Base-by-base conservation (phyloP, 1,140 invertebrate species). In the Macrobrachium rosenbergii region DNA sequence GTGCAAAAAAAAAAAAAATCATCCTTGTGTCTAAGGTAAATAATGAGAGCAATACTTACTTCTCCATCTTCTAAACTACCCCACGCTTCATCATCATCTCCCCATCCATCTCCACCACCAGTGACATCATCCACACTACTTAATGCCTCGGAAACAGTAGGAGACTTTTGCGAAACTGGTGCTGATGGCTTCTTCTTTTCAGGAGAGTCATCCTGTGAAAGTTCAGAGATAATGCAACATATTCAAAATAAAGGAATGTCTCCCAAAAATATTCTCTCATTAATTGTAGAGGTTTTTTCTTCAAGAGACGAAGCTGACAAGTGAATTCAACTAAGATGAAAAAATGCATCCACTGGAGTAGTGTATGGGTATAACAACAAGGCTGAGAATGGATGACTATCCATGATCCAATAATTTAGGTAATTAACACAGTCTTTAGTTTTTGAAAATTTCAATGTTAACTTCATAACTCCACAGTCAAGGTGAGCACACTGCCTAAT, bases 51-150 rank as follows among this genome's bases (percentile, higher is more conserved):
- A 63, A n/a, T 6, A 63, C 63, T 19, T 58, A 45, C 63, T 43
- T 63, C 60, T 23, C 60, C 63, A 81, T 81, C 79, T 21, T 81
- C 79, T 81, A 81, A 37, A 16, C 79, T 81, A 17, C 79, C 79
- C 79, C 79, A 81, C 10, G 28, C 79, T 69, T 81, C 79, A 19
- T 45, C 63, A 2, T 72, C 69, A 23, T 81, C 79, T 37, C 62
- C 79, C 79, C 79, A 81, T 19, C 79, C 79, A 67, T 81, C 79
- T 52, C 19, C 79, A 67, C 62, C 79, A 81, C 45, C 60, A 28
- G 64, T 67, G 45, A 21, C 45, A 67, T 67, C 79, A 45, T 64
- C 79, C 37, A 63, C 79, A 67, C 21, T 60, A 45, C 60, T 62
- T n/a, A 81, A 45, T n/a, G 79, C 62, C 8, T 17, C 16, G 19